Base-by-base conservation (phyloP, 1,140 invertebrate species). In the Pachypsylla venusta region DNA sequence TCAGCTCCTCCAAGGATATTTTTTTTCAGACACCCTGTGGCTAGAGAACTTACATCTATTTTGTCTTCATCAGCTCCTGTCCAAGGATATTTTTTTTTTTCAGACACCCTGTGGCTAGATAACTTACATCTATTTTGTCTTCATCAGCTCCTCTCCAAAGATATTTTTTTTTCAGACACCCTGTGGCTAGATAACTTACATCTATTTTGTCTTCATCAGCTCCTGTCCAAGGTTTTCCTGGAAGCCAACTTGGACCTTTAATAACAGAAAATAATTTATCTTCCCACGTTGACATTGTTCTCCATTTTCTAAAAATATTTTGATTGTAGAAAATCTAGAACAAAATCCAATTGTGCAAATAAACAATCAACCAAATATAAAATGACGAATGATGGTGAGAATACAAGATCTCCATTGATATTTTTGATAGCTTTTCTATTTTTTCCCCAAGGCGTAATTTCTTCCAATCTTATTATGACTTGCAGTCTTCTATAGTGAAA, bases 231-330 rank as follows among this genome's bases (percentile, higher is more conserved):
- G 88, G 84, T 56, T 77, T 79, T 2, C 88, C 89, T 2, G 89
- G 88, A 54, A 79, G 72, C 90, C 91, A 94, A 64, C 89, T 90
- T 0, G 91, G 91, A 4, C 91, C 89, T 71, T 86, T 89, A 67
- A 88, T 81, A 1, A 89, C 64, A 0, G 82, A 81, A 1, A 77
- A 77, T 0, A 92, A 63, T 67, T 83, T 86, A 64, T 92, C 67
- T 54, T 70, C 66, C 75, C 74, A 75, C 25, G 70, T 73, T 58
- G 73, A 67, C 73, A 84, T 76, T 19, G 67, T 67, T 53, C 77
- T 66, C 66, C 79, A 76, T 66, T 78, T 81, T 39, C 76, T 66
- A 5, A 80, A 69, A 56, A 91, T 80, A 63, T 82, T 75, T 26
- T 70, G 70, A 0, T 80, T 82, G 68, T 91, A 88, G 68, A 87